Percentiles rank a stretch among this genome's conserved stretches.
These are phyloP conservation scores for Oceanites oceanicus DNA, from an alignment of 2,113 vertebrate species.

Conservation along the genomic window DNA sequence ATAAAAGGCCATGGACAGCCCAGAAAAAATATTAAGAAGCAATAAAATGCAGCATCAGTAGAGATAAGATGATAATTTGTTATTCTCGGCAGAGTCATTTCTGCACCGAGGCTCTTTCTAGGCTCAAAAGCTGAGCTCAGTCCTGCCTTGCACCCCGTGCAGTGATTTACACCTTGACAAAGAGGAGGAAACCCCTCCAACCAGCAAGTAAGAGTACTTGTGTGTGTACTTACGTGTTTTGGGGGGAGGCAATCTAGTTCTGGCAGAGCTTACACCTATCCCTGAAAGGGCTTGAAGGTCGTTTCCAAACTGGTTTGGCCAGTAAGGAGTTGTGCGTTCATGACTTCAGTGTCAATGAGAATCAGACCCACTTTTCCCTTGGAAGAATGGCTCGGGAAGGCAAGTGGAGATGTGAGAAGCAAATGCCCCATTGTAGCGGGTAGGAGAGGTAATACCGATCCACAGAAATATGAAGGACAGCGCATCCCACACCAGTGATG, in stretches of 20 bases:
- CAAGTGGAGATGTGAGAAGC: background rate
- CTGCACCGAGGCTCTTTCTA: background rate
- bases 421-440: fast-evolving
- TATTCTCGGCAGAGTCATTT: conserved; percentile 20
- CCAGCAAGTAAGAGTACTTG: background rate
- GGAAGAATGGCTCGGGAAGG: background rate
- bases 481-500: fast-evolving
- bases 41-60: conserved; percentile 41
- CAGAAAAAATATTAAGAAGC: conserved; percentile 50
- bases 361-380: background rate
- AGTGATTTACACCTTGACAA: background rate
- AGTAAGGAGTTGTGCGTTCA: fast-evolving
- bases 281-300: background rate
- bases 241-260: fast-evolving
- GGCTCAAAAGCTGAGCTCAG: background rate
- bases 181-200: background rate
- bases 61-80: conserved; percentile 55
- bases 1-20: conserved; percentile 13
- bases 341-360: background rate
- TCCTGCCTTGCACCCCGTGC: background rate
- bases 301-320: background rate
- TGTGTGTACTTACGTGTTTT: background rate
- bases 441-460: background rate
- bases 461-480: background rate
- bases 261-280: background rate